These are phyloP conservation scores for Phlogophora meticulosa DNA, from an alignment of 2,888 invertebrate species.

Conservation along the genomic window DNA sequence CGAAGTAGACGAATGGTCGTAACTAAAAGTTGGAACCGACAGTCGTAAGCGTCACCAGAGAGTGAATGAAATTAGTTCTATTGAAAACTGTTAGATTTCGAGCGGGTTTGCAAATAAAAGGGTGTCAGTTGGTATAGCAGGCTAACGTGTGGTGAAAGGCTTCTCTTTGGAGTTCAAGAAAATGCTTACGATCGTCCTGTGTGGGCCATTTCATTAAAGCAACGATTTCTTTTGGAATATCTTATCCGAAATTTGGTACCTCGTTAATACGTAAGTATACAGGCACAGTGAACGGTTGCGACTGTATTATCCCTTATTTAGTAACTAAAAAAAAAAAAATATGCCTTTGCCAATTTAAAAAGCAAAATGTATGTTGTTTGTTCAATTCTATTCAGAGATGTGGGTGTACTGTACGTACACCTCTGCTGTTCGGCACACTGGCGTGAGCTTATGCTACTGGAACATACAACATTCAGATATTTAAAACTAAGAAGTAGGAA, in stretches of 20 bases:
- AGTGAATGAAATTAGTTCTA: slow-evolving; percentile 46
- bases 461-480: no score
- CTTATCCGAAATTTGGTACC: slow-evolving; percentile 2
- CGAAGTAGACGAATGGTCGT: slow-evolving; percentile 37
- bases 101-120: slow-evolving; percentile 23
- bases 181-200: slow-evolving; percentile 28
- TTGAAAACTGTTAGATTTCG: slow-evolving; percentile 34
- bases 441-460: no score
- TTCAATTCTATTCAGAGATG: not conserved
- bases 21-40: slow-evolving; percentile 48
- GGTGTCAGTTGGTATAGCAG: not conserved
- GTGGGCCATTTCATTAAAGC: slow-evolving; percentile 37
- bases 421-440: no score
- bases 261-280: slow-evolving; percentile 20
- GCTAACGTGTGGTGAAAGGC: not conserved
- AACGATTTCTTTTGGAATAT: slow-evolving; percentile 22
- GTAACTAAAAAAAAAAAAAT: not conserved
- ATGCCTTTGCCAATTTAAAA: slow-evolving; percentile 5
- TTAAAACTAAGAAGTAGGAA: no score
- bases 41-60: slow-evolving; percentile 26
- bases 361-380: not conserved
- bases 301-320: slow-evolving; percentile 2
- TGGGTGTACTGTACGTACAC: no score
- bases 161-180: slow-evolving; percentile 10
- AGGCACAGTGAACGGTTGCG: slow-evolving; percentile 2